These are phyloP conservation scores for Gymnobelideus leadbeateri DNA, from an alignment of 2,113 vertebrate genomes.

Conservation along the genomic window DNA sequence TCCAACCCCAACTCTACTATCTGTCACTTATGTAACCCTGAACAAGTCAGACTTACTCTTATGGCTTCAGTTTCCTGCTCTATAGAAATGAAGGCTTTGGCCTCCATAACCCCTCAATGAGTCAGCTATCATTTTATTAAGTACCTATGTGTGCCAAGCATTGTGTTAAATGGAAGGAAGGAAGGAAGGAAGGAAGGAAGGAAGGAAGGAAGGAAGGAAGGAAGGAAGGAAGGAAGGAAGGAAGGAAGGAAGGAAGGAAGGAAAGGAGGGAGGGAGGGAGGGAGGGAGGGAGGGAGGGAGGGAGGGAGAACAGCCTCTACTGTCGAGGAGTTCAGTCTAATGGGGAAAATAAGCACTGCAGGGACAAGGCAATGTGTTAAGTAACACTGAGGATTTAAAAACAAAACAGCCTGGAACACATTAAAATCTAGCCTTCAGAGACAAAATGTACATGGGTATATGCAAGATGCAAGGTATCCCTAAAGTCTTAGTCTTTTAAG, in stretches of 20 bases:
- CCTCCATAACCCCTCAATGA: neutral
- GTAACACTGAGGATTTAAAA: neutral
- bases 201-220: no score
- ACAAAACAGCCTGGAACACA: neutral
- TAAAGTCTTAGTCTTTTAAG: neutral
- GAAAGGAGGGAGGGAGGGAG: rapidly evolving
- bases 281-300: no score
- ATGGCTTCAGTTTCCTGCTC: neutral
- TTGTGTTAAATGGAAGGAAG: no score
- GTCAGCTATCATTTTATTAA: neutral
- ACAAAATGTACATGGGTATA: neutral
- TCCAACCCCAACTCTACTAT: neutral
- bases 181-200: no score
- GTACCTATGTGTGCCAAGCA: neutral
- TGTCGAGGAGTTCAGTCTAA: neutral
- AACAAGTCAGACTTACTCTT: neutral
- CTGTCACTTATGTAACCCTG: neutral
- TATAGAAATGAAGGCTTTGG: neutral
- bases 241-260: no score
- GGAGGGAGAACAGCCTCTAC: no score
- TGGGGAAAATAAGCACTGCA: neutral
- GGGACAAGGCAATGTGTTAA: neutral
- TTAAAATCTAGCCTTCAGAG: neutral
- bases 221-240: no score
- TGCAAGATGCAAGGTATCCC: neutral